Conservation (phyloP, 1,140 invertebrate genomes). For the Holcopasites calliopsidis region DNA sequence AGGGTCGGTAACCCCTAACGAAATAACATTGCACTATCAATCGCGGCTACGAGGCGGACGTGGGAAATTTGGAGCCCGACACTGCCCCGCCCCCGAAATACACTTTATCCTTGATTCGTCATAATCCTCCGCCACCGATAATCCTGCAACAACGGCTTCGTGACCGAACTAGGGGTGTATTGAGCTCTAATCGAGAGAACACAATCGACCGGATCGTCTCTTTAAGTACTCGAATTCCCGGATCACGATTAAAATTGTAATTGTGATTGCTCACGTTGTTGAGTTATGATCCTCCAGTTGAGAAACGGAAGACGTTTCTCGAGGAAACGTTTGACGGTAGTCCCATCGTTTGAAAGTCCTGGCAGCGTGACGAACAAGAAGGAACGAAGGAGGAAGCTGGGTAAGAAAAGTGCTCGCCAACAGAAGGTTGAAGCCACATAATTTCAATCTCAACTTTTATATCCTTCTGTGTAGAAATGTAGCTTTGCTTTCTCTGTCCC, state of each 20-base stretch:
- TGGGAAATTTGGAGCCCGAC: background rate
- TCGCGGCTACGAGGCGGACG: background rate
- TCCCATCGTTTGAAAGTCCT: background rate
- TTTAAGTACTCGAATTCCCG: background rate
- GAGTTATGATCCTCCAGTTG: background rate
- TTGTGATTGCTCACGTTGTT: no score
- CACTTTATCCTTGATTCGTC: background rate
- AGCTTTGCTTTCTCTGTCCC: no score
- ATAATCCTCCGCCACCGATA: constrained; percentile 6
- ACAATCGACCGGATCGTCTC: background rate
- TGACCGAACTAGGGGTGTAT: background rate
- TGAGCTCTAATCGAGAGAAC: constrained; percentile 1
- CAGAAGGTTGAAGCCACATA: constrained; percentile 41
- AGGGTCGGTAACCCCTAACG: background rate
- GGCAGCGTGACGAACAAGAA: constrained; percentile 41
- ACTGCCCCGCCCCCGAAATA: background rate
- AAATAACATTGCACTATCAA: background rate
- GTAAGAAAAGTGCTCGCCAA: constrained; percentile 8
- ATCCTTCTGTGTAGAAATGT: no score
- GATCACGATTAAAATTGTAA: background rate
- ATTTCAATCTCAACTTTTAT: no score
- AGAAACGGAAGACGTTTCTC: constrained; percentile 1
- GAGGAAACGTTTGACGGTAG: background rate
- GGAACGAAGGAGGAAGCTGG: constrained; percentile 34
- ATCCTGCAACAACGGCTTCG: background rate